phyloP scores from a whole-genome alignment of 2,113 vertebrate species.

The Pterophyllum scalare region DNA sequence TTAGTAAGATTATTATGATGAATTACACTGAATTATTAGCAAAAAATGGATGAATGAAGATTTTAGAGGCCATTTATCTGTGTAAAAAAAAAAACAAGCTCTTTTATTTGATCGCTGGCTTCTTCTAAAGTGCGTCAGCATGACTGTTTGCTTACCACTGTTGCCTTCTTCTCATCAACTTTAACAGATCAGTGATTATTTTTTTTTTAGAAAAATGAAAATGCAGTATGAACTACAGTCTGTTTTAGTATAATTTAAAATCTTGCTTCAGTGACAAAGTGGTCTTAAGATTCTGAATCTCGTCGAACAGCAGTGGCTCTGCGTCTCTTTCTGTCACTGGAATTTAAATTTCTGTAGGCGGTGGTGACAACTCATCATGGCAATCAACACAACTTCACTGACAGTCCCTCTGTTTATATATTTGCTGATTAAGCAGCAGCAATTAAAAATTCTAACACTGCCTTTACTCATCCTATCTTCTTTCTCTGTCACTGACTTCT shows the following conservation, averaged over 20 bases:
- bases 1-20: not conserved
- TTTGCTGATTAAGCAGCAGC: not conserved
- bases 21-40: not conserved
- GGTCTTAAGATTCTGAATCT: not conserved
- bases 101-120: not conserved
- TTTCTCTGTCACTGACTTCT: conserved; percentile 18
- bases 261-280: not conserved
- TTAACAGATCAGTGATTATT: not conserved
- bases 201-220: not conserved
- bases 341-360: not conserved
- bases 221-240: not conserved
- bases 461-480: not conserved
- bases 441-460: conserved; percentile 1
- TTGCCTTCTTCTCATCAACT: not conserved
- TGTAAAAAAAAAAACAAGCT: not conserved
- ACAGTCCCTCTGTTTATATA: not conserved
- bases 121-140: not conserved
- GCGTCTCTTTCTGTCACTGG: not conserved
- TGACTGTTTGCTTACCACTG: not conserved
- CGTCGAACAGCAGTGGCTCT: not conserved
- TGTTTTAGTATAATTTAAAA: not conserved
- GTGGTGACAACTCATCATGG: not conserved
- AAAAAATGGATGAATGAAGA: not conserved
- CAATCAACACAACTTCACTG: not conserved
- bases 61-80: not conserved